Conservation (phyloP, 2,797 vertebrate genomes). For the Macropodus opercularis region DNA sequence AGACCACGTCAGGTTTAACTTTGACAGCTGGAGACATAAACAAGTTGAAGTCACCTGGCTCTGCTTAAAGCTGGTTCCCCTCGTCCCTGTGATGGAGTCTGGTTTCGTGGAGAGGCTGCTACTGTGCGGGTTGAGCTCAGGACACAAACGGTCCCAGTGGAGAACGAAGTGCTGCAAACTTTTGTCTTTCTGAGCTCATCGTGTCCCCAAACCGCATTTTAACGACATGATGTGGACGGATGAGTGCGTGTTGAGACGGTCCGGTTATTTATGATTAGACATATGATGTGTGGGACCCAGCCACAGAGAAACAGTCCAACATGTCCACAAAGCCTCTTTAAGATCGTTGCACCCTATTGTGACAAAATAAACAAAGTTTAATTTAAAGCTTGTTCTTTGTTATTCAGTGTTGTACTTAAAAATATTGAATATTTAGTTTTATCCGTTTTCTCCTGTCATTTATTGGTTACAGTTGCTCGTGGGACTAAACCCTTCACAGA, state of each 20-base stretch:
- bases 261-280: neutral
- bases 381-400: neutral
- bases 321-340: neutral
- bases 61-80: neutral
- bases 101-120: neutral
- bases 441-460: no score
- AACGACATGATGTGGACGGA: no score
- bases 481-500: no score
- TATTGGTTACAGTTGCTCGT: no score
- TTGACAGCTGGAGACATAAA: neutral
- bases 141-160: conserved; percentile 5
- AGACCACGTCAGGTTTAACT: neutral
- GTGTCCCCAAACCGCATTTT: neutral
- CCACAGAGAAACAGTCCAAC: neutral
- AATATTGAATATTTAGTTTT: no score
- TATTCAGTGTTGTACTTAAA: no score
- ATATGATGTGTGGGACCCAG: neutral
- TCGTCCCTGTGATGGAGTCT: neutral
- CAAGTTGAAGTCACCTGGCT: neutral
- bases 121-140: neutral
- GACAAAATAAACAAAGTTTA: neutral
- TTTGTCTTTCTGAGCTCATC: neutral
- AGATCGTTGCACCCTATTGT: neutral
- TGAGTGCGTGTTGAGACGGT: neutral
- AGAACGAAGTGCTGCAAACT: neutral